Percentiles rank a stretch among this genome's conserved stretches.
Conservation (phyloP, 2,113 vertebrate genomes). For the Prolemur simus region DNA sequence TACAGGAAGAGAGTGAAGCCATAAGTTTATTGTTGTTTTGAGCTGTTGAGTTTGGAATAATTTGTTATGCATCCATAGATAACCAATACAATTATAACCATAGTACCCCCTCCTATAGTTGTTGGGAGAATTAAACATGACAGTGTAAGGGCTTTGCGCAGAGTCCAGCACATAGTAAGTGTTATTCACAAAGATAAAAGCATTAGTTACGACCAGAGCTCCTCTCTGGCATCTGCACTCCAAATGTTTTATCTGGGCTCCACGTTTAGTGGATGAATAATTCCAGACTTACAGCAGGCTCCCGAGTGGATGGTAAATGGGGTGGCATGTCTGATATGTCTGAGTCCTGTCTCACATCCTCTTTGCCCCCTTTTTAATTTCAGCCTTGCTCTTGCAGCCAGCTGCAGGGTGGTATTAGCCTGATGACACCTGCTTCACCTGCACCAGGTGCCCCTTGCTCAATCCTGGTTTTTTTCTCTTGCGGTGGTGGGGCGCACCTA, state of each 20-base stretch:
- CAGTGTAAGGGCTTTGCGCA: background rate
- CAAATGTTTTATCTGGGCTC: background rate
- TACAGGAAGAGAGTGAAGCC: background rate
- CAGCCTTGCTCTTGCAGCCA: background rate
- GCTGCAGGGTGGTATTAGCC: background rate
- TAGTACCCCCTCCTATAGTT: background rate
- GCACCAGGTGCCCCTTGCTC: background rate
- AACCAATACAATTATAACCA: background rate
- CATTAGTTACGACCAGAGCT: background rate
- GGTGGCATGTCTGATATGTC: background rate
- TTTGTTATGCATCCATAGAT: background rate
- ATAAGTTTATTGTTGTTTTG: background rate
- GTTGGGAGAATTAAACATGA: background rate
- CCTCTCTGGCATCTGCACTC: background rate
- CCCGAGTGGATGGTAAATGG: background rate
- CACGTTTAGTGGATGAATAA: background rate
- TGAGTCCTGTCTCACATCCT: background rate
- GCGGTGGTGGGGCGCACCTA: background rate
- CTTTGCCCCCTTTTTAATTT: background rate
- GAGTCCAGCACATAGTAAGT: background rate
- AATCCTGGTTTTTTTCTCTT: background rate
- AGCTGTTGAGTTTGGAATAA: background rate
- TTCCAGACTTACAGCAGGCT: background rate
- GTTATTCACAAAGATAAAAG: constrained; percentile 13
- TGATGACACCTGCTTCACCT: background rate